Percentiles rank a stretch among this genome's conserved stretches.
Evolutionary conservation across 2,113 vertebrate species (phyloP).

Genomic region (Pontoporia blainvillei): DNA sequence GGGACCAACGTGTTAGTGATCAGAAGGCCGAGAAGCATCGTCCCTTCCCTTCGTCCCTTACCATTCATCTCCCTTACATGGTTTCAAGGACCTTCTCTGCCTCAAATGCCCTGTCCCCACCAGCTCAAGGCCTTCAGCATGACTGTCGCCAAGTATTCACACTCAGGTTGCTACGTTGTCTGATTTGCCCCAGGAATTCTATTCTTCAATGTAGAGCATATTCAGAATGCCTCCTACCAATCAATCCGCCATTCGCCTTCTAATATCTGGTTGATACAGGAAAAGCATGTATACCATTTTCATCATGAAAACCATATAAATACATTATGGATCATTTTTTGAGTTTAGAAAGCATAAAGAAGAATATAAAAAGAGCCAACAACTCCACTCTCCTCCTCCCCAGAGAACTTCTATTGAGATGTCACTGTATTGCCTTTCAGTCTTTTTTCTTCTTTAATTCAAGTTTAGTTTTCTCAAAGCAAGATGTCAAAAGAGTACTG

Average conservation of each 20-base stretch:
- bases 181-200: not conserved
- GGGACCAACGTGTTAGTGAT: not conserved
- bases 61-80: fast-evolving
- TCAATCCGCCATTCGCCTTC: not conserved
- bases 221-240: not conserved
- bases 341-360: slow-evolving; percentile 4
- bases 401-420: not conserved
- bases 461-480: not conserved
- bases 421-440: not conserved
- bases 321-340: not conserved
- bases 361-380: not conserved
- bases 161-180: not conserved
- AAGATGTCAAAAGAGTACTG: not conserved
- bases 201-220: not conserved
- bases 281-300: not conserved
- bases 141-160: not conserved
- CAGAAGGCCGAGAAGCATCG: fast-evolving
- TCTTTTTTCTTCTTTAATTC: not conserved
- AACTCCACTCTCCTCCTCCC: not conserved
- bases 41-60: no score
- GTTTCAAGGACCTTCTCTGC: not conserved
- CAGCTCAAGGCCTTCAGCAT: not conserved
- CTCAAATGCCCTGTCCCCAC: fast-evolving
- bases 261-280: not conserved
- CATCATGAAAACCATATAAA: not conserved